A percentile compares a stretch with the other conserved stretches of the same genome.
Evolutionary conservation across 2,888 invertebrate genomes (phyloP).

Genomic region (Oligia fasciuncula): DNA sequence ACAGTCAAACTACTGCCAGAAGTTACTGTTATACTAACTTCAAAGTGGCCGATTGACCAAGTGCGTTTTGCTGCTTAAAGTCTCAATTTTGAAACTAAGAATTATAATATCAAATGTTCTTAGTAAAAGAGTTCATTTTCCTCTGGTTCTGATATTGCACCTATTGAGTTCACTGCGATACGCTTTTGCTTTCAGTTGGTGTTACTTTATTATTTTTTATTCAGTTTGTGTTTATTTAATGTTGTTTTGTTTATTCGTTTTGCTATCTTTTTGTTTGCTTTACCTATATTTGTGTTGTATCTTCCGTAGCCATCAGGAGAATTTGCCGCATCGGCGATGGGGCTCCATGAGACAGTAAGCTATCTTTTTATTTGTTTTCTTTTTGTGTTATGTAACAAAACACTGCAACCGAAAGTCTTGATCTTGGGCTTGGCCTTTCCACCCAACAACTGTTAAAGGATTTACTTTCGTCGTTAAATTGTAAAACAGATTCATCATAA

Average conservation of each 20-base stretch:
- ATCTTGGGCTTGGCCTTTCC: neutral
- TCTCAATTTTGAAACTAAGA: conserved; percentile 10
- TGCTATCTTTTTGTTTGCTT: conserved; percentile 72
- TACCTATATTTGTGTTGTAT: conserved; percentile 79
- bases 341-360: conserved; percentile 90
- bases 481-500: neutral
- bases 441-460: neutral
- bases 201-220: conserved; percentile 45
- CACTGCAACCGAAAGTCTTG: neutral
- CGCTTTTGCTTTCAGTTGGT: conserved; percentile 43
- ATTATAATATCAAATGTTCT: neutral
- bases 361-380: conserved; percentile 66
- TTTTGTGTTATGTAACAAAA: conserved; percentile 34
- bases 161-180: conserved; percentile 24
- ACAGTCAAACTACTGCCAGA: neutral
- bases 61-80: conserved; percentile 1
- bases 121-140: neutral
- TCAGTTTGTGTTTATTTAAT: conserved; percentile 57
- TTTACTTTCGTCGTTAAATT: neutral
- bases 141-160: conserved; percentile 24
- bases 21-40: neutral
- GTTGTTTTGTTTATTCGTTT: conserved; percentile 53
- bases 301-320: conserved; percentile 88
- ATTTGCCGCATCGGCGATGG: conserved; percentile 89
- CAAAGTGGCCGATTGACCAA: neutral